These are phyloP conservation scores for Eurosta solidaginis DNA, from an alignment of 1,140 invertebrate species.

Conservation along the genomic window DNA sequence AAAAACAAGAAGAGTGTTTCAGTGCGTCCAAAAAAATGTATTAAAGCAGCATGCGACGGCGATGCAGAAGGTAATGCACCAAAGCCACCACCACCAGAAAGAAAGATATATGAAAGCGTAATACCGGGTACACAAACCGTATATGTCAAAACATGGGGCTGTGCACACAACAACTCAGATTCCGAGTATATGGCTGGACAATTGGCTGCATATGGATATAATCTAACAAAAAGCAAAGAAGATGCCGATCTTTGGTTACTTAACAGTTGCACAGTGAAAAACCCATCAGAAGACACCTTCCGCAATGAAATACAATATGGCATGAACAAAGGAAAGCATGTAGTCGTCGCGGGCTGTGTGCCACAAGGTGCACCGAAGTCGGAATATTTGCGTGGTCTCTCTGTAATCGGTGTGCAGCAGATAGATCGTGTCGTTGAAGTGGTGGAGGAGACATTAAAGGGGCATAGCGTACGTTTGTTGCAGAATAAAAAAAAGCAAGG, in stretches of 20 bases:
- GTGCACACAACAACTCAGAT: constrained; percentile 95
- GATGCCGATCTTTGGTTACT: constrained; percentile 92
- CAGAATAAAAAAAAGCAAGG: constrained; percentile 82
- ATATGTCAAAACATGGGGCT: constrained; percentile 97
- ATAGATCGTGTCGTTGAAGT: constrained; percentile 98
- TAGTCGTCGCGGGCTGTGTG: constrained; percentile 96
- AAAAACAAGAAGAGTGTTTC: constrained; percentile 70
- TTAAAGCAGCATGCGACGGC: constrained; percentile 39
- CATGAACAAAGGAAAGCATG: constrained; percentile 74
- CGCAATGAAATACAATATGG: constrained; percentile 88
- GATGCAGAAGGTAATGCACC: constrained; percentile 33
- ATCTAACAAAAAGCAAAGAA: constrained; percentile 79
- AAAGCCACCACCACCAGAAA: constrained; percentile 39
- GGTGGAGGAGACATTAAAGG: constrained; percentile 97
- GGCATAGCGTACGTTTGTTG: constrained; percentile 69
- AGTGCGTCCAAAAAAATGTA: constrained; percentile 65
- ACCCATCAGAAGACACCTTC: constrained; percentile 95
- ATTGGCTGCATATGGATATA: constrained; percentile 85
- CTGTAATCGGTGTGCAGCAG: constrained; percentile 95
- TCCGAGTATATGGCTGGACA: constrained; percentile 98
- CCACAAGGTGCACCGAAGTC: constrained; percentile 84
- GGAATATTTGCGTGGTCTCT: constrained; percentile 75
- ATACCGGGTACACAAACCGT: constrained; percentile 90
- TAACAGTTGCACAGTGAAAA: constrained; percentile 98
- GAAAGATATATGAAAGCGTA: constrained; percentile 63